Evolutionary conservation across 2,113 vertebrate species (phyloP).

Genomic region (Tragelaphus imberbis): DNA sequence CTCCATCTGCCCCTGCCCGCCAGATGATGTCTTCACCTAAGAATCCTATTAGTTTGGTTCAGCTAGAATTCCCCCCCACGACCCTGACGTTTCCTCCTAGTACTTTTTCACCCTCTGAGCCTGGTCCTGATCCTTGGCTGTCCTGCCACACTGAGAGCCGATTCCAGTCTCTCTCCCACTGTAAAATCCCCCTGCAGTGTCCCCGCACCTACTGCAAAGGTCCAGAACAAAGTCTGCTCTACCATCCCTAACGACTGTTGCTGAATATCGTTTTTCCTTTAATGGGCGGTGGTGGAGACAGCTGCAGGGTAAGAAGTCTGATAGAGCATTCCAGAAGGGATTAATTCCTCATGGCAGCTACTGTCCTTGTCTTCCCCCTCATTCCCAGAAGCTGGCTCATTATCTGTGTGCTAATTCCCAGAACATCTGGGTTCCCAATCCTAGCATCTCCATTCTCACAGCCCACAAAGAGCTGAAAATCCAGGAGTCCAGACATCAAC

Average conservation of each 20-base stretch:
- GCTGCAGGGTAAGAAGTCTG: no score
- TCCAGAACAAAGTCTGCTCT: neutral
- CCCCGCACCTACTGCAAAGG: neutral
- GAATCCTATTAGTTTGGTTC: neutral
- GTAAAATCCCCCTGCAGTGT: neutral
- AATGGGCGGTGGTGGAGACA: fast-evolving
- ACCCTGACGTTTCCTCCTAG: neutral
- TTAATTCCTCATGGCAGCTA: fast-evolving
- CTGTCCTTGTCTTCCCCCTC: neutral
- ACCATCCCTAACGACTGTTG: neutral
- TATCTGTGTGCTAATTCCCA: neutral
- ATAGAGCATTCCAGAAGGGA: neutral
- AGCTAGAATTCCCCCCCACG: neutral
- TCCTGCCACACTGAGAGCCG: neutral
- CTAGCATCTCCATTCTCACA: fast-evolving
- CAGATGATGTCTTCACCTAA: neutral
- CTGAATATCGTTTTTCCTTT: neutral
- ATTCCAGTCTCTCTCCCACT: neutral
- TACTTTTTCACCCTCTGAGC: neutral
- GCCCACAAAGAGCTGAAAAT: neutral
- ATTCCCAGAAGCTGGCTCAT: neutral
- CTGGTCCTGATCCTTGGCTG: neutral
- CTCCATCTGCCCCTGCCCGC: neutral
- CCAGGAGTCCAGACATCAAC: fast-evolving
- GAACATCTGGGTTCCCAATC: neutral